Percentiles rank a stretch among this genome's conserved stretches.
Conservation (phyloP, 2,797 vertebrate genomes). For the Oophaga sylvatica region DNA sequence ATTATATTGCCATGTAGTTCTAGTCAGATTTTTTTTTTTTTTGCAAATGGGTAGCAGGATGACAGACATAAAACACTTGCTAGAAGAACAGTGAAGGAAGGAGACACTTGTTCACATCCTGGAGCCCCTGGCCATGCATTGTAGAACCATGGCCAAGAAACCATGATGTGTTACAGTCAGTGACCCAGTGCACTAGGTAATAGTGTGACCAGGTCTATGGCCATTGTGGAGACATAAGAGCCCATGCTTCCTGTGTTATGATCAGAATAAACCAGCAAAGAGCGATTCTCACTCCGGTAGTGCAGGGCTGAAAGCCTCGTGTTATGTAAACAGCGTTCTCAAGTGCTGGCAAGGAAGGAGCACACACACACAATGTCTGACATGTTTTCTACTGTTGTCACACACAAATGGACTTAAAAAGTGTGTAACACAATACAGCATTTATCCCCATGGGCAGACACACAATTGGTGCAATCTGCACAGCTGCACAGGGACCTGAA, state of each 20-base stretch:
- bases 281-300: background rate
- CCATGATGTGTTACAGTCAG: slow-evolving; percentile 19
- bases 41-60: background rate
- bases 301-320: background rate
- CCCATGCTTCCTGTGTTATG: slow-evolving; percentile 49
- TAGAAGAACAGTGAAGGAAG: slow-evolving; percentile 21
- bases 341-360: slow-evolving; percentile 32
- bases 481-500: no score
- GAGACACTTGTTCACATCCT: slow-evolving; percentile 36
- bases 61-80: background rate
- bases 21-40: background rate
- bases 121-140: background rate
- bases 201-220: slow-evolving; percentile 6
- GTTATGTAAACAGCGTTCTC: slow-evolving; percentile 39
- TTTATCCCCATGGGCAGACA: background rate
- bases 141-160: slow-evolving; percentile 10
- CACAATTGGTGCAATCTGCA: no score
- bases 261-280: slow-evolving; percentile 12
- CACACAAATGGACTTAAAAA: slow-evolving; percentile 2
- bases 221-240: slow-evolving; percentile 29
- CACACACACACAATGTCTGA: background rate
- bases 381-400: slow-evolving; percentile 13
- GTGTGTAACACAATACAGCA: background rate
- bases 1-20: no score
- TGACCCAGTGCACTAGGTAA: slow-evolving; percentile 14